phyloP scores from a whole-genome alignment of 2,113 vertebrate species.

The Polyodon spathula region DNA sequence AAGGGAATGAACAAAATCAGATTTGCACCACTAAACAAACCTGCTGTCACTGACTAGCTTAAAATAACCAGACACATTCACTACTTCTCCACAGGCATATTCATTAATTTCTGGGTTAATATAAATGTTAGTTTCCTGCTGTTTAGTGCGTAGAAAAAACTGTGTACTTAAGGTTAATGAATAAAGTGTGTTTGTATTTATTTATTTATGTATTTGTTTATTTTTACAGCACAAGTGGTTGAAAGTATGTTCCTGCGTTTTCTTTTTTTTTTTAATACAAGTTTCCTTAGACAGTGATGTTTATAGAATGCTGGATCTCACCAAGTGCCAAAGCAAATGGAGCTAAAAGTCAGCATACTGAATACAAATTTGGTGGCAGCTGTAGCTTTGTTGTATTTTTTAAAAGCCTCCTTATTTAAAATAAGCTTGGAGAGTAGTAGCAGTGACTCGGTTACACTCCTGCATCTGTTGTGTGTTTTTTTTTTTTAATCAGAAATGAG shows the following conservation, averaged over 20 bases:
- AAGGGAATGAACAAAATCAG: no score
- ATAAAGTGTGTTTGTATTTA: no score
- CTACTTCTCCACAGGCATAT: no score
- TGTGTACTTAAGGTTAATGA: no score
- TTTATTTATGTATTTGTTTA: no score
- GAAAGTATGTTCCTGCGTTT: not conserved
- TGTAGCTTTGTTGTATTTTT: slow-evolving; percentile 30
- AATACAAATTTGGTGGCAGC: slow-evolving; percentile 37
- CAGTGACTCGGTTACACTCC: slow-evolving; percentile 22
- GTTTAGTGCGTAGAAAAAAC: no score
- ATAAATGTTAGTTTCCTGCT: no score
- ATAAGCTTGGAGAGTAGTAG: slow-evolving; percentile 25
- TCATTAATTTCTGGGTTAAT: no score
- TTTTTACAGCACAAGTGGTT: slow-evolving; percentile 2
- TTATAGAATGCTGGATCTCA: slow-evolving; percentile 34
- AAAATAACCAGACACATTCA: no score
- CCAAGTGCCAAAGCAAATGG: slow-evolving; percentile 44
- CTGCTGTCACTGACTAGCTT: no score
- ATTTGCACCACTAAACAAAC: no score
- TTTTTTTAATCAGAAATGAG: slow-evolving; percentile 12
- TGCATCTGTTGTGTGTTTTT: not conserved
- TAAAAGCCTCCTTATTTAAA: slow-evolving; percentile 27
- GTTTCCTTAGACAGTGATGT: slow-evolving; percentile 20
- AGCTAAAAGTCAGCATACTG: slow-evolving; percentile 36
- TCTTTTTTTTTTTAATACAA: slow-evolving; percentile 18